Conservation (phyloP, 2,113 vertebrate species). For the Etia nguti region DNA sequence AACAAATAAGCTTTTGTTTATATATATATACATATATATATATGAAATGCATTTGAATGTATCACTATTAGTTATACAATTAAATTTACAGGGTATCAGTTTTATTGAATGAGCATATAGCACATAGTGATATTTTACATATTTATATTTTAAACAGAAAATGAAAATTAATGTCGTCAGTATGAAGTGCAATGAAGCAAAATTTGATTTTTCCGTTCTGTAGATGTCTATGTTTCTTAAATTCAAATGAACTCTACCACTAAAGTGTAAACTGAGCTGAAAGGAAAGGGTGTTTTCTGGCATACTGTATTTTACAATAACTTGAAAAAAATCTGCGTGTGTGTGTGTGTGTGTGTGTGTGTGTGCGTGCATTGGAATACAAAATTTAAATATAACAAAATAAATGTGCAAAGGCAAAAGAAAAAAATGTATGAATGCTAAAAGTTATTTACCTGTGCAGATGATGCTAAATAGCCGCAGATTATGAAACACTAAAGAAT, state of each 20-base stretch:
- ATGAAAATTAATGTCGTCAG: background rate
- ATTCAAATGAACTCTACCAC: background rate
- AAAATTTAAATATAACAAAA: background rate
- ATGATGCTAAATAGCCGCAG: background rate
- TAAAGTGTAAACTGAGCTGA: background rate
- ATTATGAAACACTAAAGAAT: slow-evolving; percentile 35
- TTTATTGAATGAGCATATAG: background rate
- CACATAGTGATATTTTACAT: background rate
- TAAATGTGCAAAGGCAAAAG: background rate
- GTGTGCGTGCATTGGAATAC: background rate
- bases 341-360: background rate
- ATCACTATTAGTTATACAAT: background rate
- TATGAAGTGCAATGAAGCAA: background rate
- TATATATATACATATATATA: background rate
- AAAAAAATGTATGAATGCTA: background rate
- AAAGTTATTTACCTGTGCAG: background rate
- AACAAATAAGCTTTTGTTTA: background rate
- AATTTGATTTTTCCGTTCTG: background rate
- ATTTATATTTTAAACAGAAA: background rate
- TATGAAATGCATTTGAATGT: background rate
- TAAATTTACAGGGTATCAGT: background rate
- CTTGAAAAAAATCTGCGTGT: background rate
- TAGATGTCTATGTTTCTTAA: background rate
- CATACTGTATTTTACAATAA: background rate
- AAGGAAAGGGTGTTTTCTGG: background rate